Percentiles rank a stretch among this genome's conserved stretches.
These are phyloP conservation scores for Noctua comes DNA, from an alignment of 2,888 invertebrate genomes.

Conservation along the genomic window DNA sequence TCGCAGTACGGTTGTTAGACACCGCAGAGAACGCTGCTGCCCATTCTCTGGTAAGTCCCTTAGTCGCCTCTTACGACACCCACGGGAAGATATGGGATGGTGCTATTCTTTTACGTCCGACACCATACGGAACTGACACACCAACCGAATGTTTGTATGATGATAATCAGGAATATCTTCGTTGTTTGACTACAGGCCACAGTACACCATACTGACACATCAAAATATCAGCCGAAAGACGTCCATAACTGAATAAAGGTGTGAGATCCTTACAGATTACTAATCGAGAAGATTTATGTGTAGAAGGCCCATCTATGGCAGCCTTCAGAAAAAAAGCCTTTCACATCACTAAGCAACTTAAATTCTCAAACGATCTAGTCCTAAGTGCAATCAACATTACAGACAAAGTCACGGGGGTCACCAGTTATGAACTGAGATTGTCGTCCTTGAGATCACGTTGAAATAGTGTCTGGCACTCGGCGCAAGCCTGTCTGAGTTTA, in stretches of 20 bases:
- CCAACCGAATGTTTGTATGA: no score
- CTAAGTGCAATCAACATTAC: constrained; percentile 1
- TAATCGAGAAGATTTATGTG: background rate
- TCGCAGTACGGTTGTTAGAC: no score
- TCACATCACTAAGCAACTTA: background rate
- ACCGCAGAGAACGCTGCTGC: no score
- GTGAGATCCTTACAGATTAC: background rate
- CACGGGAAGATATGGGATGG: no score
- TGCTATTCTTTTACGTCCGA: no score
- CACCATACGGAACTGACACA: no score
- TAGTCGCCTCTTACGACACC: no score
- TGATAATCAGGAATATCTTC: no score
- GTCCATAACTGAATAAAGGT: background rate
- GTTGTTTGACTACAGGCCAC: background rate
- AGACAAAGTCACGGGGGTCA: constrained; percentile 37
- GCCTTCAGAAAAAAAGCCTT: background rate
- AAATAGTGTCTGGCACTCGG: constrained; percentile 39
- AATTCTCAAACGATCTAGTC: background rate
- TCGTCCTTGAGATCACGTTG: constrained; percentile 48
- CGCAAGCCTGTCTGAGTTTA: constrained; percentile 39
- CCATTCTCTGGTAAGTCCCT: no score
- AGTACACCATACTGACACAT: background rate
- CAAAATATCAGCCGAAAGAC: background rate
- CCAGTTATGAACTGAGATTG: constrained; percentile 50
- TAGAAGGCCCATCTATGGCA: background rate